A percentile compares a stretch with the other conserved stretches of the same genome.
These are phyloP conservation scores for Leiothrix lutea DNA, from an alignment of 2,113 vertebrate genomes.

Conservation along the genomic window DNA sequence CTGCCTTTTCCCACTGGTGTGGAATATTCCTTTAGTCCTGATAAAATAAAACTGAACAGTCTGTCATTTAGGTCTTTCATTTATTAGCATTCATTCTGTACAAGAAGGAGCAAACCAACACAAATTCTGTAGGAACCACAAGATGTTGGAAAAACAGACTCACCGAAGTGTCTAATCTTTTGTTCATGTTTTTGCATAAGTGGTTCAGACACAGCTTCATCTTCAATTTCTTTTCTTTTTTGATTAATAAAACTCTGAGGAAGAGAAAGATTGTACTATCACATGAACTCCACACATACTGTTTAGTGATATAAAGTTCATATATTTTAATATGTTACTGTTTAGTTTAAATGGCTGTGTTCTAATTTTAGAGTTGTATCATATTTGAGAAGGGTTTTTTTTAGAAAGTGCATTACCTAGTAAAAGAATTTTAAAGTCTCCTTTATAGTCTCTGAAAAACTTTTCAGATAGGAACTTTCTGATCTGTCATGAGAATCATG, in stretches of 20 bases:
- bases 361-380: not conserved
- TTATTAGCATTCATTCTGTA: not conserved
- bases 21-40: not conserved
- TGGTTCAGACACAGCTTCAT: slow-evolving; percentile 82
- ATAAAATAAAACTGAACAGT: not conserved
- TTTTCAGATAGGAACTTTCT: not conserved
- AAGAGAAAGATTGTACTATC: not conserved
- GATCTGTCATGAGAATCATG: not conserved
- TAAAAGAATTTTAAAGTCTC: not conserved
- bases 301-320: not conserved
- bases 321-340: not conserved
- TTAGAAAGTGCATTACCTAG: not conserved
- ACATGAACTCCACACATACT: not conserved
- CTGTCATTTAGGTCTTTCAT: not conserved
- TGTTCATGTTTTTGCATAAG: slow-evolving; percentile 90
- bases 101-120: not conserved
- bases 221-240: slow-evolving; percentile 76
- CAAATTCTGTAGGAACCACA: not conserved
- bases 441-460: not conserved
- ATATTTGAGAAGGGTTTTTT: not conserved
- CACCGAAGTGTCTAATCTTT: slow-evolving; percentile 94
- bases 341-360: not conserved
- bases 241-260: slow-evolving; percentile 93
- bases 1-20: not conserved
- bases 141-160: slow-evolving; percentile 52